Base-by-base conservation (phyloP, 2,888 invertebrate species). In the Ophraella communa region DNA sequence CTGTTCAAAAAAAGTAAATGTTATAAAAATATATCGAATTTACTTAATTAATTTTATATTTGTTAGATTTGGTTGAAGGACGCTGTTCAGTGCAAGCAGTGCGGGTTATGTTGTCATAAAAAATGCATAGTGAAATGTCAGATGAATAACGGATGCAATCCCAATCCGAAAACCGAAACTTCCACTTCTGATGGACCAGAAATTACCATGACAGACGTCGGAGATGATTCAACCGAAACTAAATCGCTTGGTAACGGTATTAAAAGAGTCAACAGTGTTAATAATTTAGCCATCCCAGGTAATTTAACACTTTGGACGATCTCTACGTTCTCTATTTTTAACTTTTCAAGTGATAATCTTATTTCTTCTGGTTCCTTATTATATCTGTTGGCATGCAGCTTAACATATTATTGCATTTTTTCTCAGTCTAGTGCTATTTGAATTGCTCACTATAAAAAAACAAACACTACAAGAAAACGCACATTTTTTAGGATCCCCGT, bases 11-110 rank as follows among this genome's bases (percentile, higher is more conserved):
- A 96, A 96, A 89, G 94, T 92, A 75, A 45, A 20, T 11, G 1
- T 20, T 1, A 20, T 21, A 45, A 10, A n/a, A n/a, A n/a, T n/a
- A n/a, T n/a, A n/a, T n/a, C n/a, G n/a, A n/a, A n/a, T n/a, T 39
- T 14, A 39, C 2, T n/a, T 39, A 8, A 8, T 39, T 14, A 14
- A n/a, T 39, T 39, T 35, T 17, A n/a, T 14, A 4, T 23, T 55
- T 71, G 74, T 5, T 76, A 95, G 92, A 97, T 98, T 74, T 98
- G 98, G 98, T 84, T 98, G 67, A 97, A 97, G 83, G 95, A 95
- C 76, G 98, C 96, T 3, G 93, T 95, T 76, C 94, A 95, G 78
- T 98, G 98, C 82, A 87, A 89, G 57, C 90, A 91, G 69, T 98
- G 98, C 78, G 88, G 90, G 0, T 89, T 96, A 85, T 93, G 94